Conservation (phyloP, 2,888 invertebrate species). For the Metacarcinus magister region DNA sequence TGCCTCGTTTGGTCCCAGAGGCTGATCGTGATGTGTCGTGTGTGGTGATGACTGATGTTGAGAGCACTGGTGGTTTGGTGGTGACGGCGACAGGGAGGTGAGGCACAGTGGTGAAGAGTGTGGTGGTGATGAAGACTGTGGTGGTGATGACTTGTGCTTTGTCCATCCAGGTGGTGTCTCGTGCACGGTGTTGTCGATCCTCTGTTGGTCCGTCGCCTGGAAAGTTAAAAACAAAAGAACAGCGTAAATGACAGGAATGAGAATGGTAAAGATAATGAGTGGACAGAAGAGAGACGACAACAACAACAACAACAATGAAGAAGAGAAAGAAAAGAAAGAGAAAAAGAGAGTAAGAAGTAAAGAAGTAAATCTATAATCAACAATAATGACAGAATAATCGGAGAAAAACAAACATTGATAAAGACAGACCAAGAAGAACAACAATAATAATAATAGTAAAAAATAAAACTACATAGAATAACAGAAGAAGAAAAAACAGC, state of each 20-base stretch:
- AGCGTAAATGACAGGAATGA: too few relatives aligned
- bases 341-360: not conserved
- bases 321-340: not conserved
- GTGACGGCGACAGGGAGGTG: conserved; percentile 48
- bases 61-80: conserved; percentile 43
- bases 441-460: too few relatives aligned
- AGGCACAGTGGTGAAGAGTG: conserved; percentile 71
- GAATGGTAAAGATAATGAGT: too few relatives aligned
- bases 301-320: not conserved
- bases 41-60: not conserved
- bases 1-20: not conserved
- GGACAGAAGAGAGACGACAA: too few relatives aligned
- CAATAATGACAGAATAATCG: not conserved
- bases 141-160: conserved; percentile 67
- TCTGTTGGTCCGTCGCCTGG: conserved; percentile 76
- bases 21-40: conserved; percentile 22
- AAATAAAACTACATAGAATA: too few relatives aligned
- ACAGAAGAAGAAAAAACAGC: not conserved
- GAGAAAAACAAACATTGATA: too few relatives aligned
- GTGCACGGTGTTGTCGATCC: conserved; percentile 72
- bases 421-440: too few relatives aligned
- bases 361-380: too few relatives aligned
- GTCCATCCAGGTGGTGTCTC: conserved; percentile 79
- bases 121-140: conserved; percentile 72
- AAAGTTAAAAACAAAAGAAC: too few relatives aligned